These are phyloP conservation scores for Copsychus sechellarum DNA, from an alignment of 2,113 vertebrate species.

Conservation along the genomic window DNA sequence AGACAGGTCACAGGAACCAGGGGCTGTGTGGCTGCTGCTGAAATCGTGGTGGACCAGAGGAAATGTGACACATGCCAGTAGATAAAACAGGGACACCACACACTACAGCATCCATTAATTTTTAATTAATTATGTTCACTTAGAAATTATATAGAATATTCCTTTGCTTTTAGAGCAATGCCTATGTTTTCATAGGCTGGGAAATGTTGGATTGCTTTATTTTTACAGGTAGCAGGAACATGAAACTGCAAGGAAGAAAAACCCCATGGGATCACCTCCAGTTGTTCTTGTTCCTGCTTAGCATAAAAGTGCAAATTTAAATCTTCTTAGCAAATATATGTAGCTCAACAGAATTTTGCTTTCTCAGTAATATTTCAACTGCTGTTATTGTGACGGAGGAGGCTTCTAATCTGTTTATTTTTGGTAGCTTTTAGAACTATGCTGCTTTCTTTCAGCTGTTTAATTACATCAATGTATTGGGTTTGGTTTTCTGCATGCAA, in stretches of 20 bases:
- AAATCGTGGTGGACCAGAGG: neutral
- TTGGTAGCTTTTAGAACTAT: neutral
- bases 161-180: neutral
- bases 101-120: neutral
- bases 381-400: neutral
- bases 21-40: neutral
- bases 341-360: neutral
- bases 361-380: neutral
- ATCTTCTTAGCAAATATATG: neutral
- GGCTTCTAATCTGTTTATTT: neutral
- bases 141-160: neutral
- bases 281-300: neutral
- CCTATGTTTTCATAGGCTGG: neutral
- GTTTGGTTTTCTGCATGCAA: neutral
- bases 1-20: fast-evolving
- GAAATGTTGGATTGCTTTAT: neutral
- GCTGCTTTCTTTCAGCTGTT: neutral
- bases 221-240: neutral
- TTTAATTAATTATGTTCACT: neutral
- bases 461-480: too few relatives aligned
- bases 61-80: neutral
- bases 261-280: neutral
- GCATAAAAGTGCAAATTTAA: neutral
- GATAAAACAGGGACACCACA: neutral
- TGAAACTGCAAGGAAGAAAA: neutral